Percentiles rank a stretch among this genome's conserved stretches.
phyloP scores from a whole-genome alignment of 2,888 invertebrate genomes.

The Kuschelorhynchus macadamiae region DNA sequence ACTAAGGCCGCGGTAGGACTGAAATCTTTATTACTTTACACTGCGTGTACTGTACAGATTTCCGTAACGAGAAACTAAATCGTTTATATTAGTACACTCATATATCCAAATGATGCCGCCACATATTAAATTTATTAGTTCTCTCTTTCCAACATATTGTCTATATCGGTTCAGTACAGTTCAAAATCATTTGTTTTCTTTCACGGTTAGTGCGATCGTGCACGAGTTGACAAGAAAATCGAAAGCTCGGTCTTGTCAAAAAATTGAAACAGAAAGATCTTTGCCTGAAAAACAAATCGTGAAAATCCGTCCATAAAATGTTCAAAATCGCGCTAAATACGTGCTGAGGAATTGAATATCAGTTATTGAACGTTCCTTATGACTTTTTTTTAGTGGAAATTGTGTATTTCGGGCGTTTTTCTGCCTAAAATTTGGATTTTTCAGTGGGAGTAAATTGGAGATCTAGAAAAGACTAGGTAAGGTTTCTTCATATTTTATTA shows the following conservation, averaged over 20 bases:
- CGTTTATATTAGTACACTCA: no score
- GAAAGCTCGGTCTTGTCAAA: slow-evolving; percentile 33
- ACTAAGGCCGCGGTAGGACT: no score
- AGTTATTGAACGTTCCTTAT: not conserved
- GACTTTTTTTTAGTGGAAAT: slow-evolving; percentile 1
- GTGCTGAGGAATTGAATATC: slow-evolving; percentile 3
- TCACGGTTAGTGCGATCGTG: slow-evolving; percentile 20
- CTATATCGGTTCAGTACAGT: slow-evolving; percentile 3
- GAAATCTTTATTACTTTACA: no score
- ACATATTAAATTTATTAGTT: no score
- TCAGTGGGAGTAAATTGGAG: slow-evolving; percentile 13
- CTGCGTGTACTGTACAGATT: no score
- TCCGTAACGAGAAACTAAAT: no score
- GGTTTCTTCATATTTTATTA: no score
- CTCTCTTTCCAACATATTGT: not conserved
- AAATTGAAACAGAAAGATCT: not conserved
- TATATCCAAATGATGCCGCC: no score
- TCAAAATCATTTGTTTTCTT: slow-evolving; percentile 21
- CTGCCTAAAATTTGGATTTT: slow-evolving; percentile 30
- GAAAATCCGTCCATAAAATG: slow-evolving; percentile 24
- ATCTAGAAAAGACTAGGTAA: no score
- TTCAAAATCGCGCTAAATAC: not conserved
- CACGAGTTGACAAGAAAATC: slow-evolving; percentile 35
- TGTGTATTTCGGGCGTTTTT: slow-evolving; percentile 21
- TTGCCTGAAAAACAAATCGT: not conserved